Percentiles rank a stretch among this genome's conserved stretches.
These are phyloP conservation scores for Pangasius larnaudii DNA, from an alignment of 2,797 vertebrate species.

Conservation along the genomic window DNA sequence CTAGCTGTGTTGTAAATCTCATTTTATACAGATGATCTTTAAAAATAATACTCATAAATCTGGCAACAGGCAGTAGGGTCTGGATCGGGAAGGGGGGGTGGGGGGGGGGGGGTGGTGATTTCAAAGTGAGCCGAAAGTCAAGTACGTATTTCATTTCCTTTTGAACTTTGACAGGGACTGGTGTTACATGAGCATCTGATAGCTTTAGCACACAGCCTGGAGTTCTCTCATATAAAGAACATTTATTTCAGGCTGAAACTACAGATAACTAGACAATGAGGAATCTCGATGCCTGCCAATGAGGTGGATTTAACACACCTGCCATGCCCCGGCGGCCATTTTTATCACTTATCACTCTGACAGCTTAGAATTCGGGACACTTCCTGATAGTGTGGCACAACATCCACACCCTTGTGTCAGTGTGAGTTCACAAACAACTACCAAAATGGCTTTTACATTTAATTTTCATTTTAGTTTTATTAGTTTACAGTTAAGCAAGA, in stretches of 20 bases:
- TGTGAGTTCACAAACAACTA: background rate
- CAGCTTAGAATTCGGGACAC: background rate
- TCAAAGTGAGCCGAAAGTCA: conserved; percentile 34
- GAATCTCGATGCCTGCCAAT: conserved; percentile 62
- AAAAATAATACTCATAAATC: conserved; percentile 71
- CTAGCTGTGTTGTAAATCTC: conserved; percentile 62
- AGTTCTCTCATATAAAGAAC: conserved; percentile 41
- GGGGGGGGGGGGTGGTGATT: no score
- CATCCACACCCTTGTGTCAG: background rate
- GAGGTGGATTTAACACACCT: conserved; percentile 62
- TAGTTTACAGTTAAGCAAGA: background rate
- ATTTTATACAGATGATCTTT: conserved; percentile 64
- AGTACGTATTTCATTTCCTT: conserved; percentile 72
- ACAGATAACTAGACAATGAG: conserved; percentile 37
- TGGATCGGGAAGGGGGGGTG: conserved; percentile 19
- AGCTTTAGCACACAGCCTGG: conserved; percentile 70
- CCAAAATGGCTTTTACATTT: background rate
- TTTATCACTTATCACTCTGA: background rate
- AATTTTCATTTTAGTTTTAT: background rate
- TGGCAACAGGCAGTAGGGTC: conserved; percentile 50
- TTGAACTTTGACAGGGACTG: conserved; percentile 59
- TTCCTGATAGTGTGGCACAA: background rate
- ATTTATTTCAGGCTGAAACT: background rate
- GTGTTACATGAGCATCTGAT: conserved; percentile 66
- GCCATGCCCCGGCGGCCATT: background rate